A percentile compares a stretch with the other conserved stretches of the same genome.
These are phyloP conservation scores for Fregata magnificens DNA, from an alignment of 2,113 vertebrate genomes.

Conservation along the genomic window DNA sequence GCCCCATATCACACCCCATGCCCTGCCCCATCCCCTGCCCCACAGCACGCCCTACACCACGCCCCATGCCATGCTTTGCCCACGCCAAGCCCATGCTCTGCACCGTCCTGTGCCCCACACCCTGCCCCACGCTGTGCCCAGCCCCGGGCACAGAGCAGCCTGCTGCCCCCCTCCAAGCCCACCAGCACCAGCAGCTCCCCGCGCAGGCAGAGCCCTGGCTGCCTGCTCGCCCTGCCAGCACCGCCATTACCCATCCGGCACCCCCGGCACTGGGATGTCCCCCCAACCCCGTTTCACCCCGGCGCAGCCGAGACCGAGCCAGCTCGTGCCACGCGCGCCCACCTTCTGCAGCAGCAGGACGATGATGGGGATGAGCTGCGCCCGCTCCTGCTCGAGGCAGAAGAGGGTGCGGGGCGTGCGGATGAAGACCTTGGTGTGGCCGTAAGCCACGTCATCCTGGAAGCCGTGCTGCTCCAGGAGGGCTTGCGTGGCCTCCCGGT, in stretches of 20 bases:
- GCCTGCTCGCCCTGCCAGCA: background rate
- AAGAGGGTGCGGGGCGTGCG: constrained; percentile 85
- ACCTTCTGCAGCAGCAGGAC: constrained; percentile 94
- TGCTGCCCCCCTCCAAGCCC: background rate
- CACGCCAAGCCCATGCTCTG: background rate
- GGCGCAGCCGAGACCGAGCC: background rate
- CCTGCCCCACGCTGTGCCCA: background rate
- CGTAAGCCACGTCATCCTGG: constrained; percentile 88
- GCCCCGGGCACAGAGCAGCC: no score
- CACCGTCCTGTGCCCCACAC: background rate
- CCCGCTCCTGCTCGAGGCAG: constrained; percentile 84
- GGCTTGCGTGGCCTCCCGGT: constrained; percentile 82
- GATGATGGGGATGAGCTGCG: constrained; percentile 88
- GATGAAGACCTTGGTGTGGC: constrained; percentile 89
- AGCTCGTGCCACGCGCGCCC: background rate
- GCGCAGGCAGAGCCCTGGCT: background rate
- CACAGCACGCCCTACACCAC: no score
- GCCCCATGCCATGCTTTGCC: background rate
- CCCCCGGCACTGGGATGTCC: background rate
- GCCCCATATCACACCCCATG: no score
- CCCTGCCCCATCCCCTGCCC: no score
- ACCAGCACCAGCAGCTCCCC: background rate
- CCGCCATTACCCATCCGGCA: background rate
- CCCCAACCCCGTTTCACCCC: background rate
- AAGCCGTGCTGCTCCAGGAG: constrained; percentile 89